These are phyloP conservation scores for Caenorhabditis elegans DNA, from an alignment of 1,140 invertebrate genomes.

Conservation along the genomic window WBcel235 BX284602.5:6753501-6754000, in stretches of 20 bases:
- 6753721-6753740: neutral
- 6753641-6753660: neutral
- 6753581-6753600: neutral
- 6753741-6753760: conserved; percentile 25
- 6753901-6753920: neutral
- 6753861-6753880: neutral
- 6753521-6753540: too few relatives aligned
- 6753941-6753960: too few relatives aligned
- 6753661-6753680: neutral
- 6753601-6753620: conserved; percentile 26
- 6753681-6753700: neutral
- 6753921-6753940: neutral
- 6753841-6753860: neutral
- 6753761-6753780: conserved; percentile 11
- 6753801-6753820: conserved; percentile 13
- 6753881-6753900: neutral
- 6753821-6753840: neutral
- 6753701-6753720: neutral
- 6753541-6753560: neutral
- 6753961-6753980: too few relatives aligned
- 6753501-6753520: too few relatives aligned
- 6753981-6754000: too few relatives aligned
- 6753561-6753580: neutral
- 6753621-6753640: neutral
- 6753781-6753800: neutral